A percentile compares a stretch with the other conserved stretches of the same genome.
Conservation (phyloP, 2,797 vertebrate species). For the Vultur gryphus region DNA sequence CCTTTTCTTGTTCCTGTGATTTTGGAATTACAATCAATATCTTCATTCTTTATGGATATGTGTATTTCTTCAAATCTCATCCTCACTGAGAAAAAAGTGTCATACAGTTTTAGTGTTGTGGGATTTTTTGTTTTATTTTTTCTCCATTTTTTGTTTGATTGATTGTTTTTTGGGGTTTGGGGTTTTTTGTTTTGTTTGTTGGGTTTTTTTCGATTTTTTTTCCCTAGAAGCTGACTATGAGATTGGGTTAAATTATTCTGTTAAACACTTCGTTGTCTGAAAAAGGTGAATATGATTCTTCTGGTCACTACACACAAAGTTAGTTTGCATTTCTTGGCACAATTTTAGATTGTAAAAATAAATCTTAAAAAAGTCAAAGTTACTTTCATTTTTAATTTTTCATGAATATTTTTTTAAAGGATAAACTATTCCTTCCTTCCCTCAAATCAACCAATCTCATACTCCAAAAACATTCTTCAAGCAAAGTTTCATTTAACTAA, state of each 20-base stretch:
- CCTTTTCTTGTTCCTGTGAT: neutral
- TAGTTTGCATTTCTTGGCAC: neutral
- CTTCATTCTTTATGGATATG: neutral
- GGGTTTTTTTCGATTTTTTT: neutral
- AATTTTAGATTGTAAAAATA: neutral
- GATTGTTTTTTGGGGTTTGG: neutral
- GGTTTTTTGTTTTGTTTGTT: neutral
- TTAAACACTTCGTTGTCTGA: neutral
- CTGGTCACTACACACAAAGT: neutral
- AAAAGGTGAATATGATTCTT: neutral
- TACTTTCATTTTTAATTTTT: neutral
- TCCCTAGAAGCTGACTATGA: neutral
- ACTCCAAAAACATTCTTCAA: neutral
- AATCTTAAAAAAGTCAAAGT: neutral
- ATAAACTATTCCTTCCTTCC: neutral
- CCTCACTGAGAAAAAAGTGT: neutral
- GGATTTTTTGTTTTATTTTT: neutral
- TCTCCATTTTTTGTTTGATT: too few relatives aligned
- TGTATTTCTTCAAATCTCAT: neutral
- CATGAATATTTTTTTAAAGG: neutral
- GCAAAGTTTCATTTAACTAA: neutral
- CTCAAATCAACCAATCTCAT: neutral
- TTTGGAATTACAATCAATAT: neutral
- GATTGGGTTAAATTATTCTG: neutral
- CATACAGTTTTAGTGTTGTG: neutral